phyloP scores from a whole-genome alignment of 2,888 invertebrate species.

The Diadromus collaris region DNA sequence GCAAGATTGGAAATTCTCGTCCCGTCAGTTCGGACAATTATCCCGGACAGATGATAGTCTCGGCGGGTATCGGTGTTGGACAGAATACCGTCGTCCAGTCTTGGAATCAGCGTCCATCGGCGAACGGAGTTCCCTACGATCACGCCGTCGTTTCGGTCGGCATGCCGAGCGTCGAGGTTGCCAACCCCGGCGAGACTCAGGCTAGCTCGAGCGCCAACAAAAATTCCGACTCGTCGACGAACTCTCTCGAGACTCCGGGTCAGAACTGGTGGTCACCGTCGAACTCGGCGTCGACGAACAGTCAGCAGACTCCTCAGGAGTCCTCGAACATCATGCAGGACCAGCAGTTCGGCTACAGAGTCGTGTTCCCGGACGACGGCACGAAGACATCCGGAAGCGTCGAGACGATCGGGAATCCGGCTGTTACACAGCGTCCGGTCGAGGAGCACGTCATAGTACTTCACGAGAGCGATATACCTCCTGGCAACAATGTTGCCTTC shows the following conservation, averaged over 20 bases:
- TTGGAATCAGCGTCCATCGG: constrained; percentile 17
- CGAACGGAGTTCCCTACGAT: constrained; percentile 23
- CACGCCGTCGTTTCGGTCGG: constrained; percentile 53
- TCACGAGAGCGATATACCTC: constrained; percentile 71
- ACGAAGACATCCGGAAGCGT: not conserved
- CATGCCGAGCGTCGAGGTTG: constrained; percentile 49
- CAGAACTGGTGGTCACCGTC: constrained; percentile 52
- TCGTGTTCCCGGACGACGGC: constrained; percentile 47
- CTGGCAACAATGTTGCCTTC: constrained; percentile 63
- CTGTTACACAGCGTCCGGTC: constrained; percentile 60
- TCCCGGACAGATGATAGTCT: constrained; percentile 56
- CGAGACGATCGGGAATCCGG: constrained; percentile 44
- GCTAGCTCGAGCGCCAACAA: not conserved
- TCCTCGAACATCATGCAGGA: constrained; percentile 20
- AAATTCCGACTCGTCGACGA: constrained; percentile 37
- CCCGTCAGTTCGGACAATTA: constrained; percentile 38
- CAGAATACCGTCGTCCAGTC: constrained; percentile 22
- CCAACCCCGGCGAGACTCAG: constrained; percentile 35
- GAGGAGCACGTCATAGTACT: constrained; percentile 76
- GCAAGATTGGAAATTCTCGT: constrained; percentile 52
- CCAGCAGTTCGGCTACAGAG: constrained; percentile 42
- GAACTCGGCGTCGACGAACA: constrained; percentile 10
- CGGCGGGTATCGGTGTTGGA: constrained; percentile 55
- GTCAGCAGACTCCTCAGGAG: constrained; percentile 18
- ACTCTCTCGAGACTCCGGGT: constrained; percentile 30